A percentile compares a stretch with the other conserved stretches of the same genome.
Conservation (phyloP, 2,797 vertebrate genomes). For the Rhinophrynus dorsalis region DNA sequence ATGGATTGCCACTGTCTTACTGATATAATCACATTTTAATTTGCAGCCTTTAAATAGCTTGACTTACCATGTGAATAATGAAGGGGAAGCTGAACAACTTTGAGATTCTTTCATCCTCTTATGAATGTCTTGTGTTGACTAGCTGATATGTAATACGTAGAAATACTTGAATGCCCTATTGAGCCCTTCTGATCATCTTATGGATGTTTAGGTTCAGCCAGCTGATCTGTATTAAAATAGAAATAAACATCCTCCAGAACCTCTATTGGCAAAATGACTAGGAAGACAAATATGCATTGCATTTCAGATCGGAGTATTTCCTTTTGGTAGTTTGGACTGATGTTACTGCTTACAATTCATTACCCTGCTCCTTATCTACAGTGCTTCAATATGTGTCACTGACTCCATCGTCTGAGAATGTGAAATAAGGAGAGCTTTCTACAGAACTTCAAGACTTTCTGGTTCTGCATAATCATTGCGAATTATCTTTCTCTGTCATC, state of each 20-base stretch:
- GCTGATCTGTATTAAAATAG: no score
- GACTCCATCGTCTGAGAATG: conserved; percentile 26
- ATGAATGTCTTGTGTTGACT: background rate
- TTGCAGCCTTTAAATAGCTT: background rate
- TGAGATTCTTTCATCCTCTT: background rate
- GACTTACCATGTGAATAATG: background rate
- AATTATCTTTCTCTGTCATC: no score
- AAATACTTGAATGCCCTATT: background rate
- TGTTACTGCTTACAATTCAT: background rate
- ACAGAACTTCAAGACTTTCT: no score
- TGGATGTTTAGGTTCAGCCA: no score
- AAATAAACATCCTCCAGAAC: no score
- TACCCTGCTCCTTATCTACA: background rate
- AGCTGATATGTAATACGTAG: background rate
- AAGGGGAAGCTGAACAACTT: background rate
- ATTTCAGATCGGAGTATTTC: background rate
- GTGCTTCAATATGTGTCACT: background rate
- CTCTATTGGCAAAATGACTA: no score
- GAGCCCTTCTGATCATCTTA: background rate
- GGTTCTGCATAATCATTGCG: no score
- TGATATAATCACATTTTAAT: conserved; percentile 4
- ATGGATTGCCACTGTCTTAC: background rate
- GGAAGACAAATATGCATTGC: background rate
- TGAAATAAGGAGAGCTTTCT: conserved; percentile 1
- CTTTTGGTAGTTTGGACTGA: background rate